Percentiles rank a stretch among this genome's conserved stretches.
Evolutionary conservation across 1,140 invertebrate species (phyloP).

Genomic region (Thaumetopoea pityocampa): DNA sequence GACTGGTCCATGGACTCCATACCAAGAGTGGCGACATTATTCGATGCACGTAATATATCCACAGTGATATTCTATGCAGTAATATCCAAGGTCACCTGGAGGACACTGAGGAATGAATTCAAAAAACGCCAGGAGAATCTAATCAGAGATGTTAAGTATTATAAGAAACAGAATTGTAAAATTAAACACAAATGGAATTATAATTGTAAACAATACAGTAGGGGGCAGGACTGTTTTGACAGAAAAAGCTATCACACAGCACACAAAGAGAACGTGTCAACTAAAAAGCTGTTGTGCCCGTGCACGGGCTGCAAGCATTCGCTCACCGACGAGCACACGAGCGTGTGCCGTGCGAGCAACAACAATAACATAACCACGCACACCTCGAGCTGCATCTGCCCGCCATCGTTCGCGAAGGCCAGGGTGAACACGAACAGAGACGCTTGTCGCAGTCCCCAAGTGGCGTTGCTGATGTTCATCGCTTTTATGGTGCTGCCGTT

Average conservation of each 20-base stretch:
- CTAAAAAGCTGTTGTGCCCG: conserved; percentile 58
- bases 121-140: conserved; percentile 49
- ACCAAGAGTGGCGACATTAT: conserved; percentile 83
- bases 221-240: conserved; percentile 49
- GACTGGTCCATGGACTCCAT: conserved; percentile 98
- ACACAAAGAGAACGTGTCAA: conserved; percentile 53
- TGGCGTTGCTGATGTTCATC: conserved; percentile 79
- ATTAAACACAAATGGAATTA: conserved; percentile 60
- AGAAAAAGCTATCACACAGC: conserved; percentile 53
- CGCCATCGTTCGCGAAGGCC: conserved; percentile 40
- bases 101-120: conserved; percentile 47
- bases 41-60: conserved; percentile 85
- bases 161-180: conserved; percentile 57
- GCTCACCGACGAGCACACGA: conserved; percentile 75
- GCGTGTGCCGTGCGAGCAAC: conserved; percentile 74
- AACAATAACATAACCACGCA: conserved; percentile 77
- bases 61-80: conserved; percentile 83
- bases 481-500: conserved; percentile 92
- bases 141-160: conserved; percentile 44
- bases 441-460: conserved; percentile 58
- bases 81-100: conserved; percentile 72
- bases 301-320: conserved; percentile 75
- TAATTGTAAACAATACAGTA: conserved; percentile 54
- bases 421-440: conserved; percentile 44
- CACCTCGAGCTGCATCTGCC: conserved; percentile 63